Evolutionary conservation across 2,113 vertebrate genomes (phyloP).

Genomic region (Thamnophis sirtalis): DNA sequence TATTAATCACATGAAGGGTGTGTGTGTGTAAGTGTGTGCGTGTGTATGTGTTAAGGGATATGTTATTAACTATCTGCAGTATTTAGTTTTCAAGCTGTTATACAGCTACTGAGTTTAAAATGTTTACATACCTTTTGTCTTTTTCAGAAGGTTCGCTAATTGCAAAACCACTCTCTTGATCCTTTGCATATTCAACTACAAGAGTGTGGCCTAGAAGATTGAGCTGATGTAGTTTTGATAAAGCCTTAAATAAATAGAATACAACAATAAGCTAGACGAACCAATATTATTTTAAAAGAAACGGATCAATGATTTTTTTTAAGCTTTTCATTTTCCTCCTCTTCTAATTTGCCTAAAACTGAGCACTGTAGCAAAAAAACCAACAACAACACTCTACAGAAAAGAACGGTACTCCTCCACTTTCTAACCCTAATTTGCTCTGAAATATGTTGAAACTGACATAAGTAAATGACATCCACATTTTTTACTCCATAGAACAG

Average conservation of each 20-base stretch:
- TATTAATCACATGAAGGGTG: background rate
- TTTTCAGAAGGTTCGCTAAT: constrained; percentile 78
- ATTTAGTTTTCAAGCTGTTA: background rate
- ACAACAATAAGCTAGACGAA: constrained; percentile 16
- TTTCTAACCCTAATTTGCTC: background rate
- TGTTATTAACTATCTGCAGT: background rate
- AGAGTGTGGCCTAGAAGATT: constrained; percentile 85
- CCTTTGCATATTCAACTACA: constrained; percentile 89
- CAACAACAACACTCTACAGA: background rate
- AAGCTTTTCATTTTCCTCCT: background rate
- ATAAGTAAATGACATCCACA: background rate
- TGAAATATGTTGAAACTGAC: background rate
- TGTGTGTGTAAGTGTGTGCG: background rate
- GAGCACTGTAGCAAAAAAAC: background rate
- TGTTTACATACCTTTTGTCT: constrained; percentile 68
- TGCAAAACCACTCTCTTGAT: constrained; percentile 75
- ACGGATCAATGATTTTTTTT: background rate
- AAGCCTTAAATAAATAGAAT: constrained; percentile 73
- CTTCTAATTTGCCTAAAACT: background rate
- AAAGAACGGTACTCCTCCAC: background rate
- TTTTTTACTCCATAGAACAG: background rate
- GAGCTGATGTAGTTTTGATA: constrained; percentile 88
- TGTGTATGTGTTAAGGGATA: background rate
- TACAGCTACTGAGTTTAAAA: background rate
- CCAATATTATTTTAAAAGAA: background rate